Base-by-base conservation (phyloP, 2,888 invertebrate genomes). In the Monopis laevigella region DNA sequence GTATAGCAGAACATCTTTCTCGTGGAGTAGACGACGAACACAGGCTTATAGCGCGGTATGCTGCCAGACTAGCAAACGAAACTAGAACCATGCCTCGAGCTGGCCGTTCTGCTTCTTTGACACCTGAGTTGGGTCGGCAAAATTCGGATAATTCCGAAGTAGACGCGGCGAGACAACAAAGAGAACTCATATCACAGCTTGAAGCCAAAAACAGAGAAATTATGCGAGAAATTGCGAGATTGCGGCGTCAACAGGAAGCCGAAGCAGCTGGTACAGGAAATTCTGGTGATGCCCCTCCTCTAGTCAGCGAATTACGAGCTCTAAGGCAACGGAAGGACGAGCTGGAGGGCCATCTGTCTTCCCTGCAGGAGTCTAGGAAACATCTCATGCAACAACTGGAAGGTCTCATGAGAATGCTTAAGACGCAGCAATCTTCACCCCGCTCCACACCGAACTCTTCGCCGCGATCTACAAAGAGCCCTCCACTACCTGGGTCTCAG, bases 341-440 rank as follows among this genome's bases (percentile, higher is more conserved):
- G 69, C 81, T 99, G 41, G 98, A 99, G 68, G 91, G 89, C 0
- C 93, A 98, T 62, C 85, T 99, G 67, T 90, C 92, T 12, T 90
- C 93, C 3, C 84, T 98, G 53, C 97, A 99, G 78, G 97, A 98
- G 70, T 96, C 96, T 8, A 80, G 96, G 50, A 85, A 92, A 48
- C 95, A 96, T 54, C 86, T 97, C 42, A 96, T 97, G 94, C 93
- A 93, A 50, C 98, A 99, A 73, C 83, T 99, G 17, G 98, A 99
- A 67, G 93, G 95, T 11, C 86, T 99, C 24, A 98, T 98, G 98
- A 91, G 94, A 72, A 90, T 96, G 87, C 82, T 98, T 46, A 95
- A 95, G 89, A 93, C 92, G 57, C 93, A 93, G 63, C 93, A 93
- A 58, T 89, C 88, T 5, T 92, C 92, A 17, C 93, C 93, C 0